These are phyloP conservation scores for Echeneis naucrates DNA, from an alignment of 2,797 vertebrate species.

Conservation along the genomic window DNA sequence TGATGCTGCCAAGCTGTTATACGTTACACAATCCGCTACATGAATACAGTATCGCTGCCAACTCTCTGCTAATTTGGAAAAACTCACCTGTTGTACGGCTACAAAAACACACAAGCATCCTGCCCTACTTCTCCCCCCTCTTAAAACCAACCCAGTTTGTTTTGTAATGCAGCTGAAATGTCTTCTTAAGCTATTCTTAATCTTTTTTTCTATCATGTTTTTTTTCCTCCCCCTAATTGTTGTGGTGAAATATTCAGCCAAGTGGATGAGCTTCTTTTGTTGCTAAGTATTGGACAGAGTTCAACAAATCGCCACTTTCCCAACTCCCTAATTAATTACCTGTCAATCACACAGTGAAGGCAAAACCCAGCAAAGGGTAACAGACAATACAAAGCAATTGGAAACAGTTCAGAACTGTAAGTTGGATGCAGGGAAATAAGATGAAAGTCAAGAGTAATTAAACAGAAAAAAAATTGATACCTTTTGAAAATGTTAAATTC, in stretches of 20 bases:
- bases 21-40: conserved; percentile 27
- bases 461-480: not conserved
- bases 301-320: conserved; percentile 1
- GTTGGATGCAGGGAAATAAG: not conserved
- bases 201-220: not conserved
- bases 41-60: conserved; percentile 11
- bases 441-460: not conserved
- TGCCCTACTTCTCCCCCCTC: not conserved
- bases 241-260: not conserved
- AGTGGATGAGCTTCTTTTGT: not conserved
- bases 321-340: conserved; percentile 23
- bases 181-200: not conserved
- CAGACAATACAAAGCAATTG: not conserved
- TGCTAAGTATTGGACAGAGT: not conserved
- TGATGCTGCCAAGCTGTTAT: conserved; percentile 35
- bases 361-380: not conserved
- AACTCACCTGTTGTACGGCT: conserved; percentile 19
- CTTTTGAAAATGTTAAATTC: not conserved
- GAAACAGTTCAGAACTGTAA: not conserved
- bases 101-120: not conserved
- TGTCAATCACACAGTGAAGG: conserved; percentile 20
- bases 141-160: not conserved
- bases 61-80: conserved; percentile 22
- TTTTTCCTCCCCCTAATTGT: not conserved
- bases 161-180: conserved; percentile 5